Evolutionary conservation across 2,797 vertebrate genomes (phyloP).

Genomic region (Danio jaintianensis): DNA sequence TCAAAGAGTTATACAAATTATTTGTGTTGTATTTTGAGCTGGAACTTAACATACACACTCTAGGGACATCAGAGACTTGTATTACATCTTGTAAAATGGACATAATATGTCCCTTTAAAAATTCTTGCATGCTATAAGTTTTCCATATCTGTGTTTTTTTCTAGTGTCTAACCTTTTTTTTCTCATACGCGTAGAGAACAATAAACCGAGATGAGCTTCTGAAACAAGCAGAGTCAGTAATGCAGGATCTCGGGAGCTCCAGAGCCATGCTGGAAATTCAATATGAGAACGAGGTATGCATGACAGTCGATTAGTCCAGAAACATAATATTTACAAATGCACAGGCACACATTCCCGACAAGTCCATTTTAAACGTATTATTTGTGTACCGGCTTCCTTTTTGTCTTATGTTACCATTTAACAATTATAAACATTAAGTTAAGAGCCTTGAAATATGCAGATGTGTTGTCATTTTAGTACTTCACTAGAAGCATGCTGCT

Average conservation of each 20-base stretch:
- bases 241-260: conserved; percentile 98
- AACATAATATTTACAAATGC: not conserved
- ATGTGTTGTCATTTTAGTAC: not conserved
- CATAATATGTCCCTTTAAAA: no score
- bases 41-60: no score
- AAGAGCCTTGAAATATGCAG: not conserved
- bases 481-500: not conserved
- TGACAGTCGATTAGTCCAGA: not conserved
- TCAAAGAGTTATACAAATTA: no score
- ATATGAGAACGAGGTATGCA: conserved; percentile 97
- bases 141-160: not conserved
- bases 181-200: conserved; percentile 84
- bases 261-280: conserved; percentile 99
- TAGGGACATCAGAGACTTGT: no score
- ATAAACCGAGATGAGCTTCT: conserved; percentile 98
- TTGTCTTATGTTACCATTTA: not conserved
- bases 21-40: no score
- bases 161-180: not conserved
- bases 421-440: conserved; percentile 5
- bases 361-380: not conserved
- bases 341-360: not conserved
- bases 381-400: not conserved
- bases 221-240: conserved; percentile 98
- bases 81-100: no score
- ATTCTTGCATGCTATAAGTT: not conserved